phyloP scores from a whole-genome alignment of 2,113 vertebrate species.

The Bujurquina vittata region DNA sequence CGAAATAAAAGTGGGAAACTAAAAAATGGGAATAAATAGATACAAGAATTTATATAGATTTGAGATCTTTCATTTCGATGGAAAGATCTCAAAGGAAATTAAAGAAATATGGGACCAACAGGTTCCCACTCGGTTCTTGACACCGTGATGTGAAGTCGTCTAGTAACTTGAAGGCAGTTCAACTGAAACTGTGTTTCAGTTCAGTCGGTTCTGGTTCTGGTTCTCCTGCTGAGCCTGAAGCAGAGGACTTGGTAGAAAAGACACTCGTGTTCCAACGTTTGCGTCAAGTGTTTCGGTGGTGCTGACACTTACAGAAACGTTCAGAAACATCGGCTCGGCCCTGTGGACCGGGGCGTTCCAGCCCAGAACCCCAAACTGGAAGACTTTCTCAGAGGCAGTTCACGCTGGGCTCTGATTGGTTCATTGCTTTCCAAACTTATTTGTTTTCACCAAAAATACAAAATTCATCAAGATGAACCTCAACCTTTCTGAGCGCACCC shows the following conservation, averaged over 20 bases:
- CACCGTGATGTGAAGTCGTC: not conserved
- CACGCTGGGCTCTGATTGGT: conserved; percentile 52
- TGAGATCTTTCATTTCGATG: too few species aligned
- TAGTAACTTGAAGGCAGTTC: not conserved
- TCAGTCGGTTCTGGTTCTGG: not conserved
- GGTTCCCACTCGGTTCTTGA: not conserved
- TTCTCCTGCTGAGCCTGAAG: not conserved
- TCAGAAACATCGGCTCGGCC: not conserved
- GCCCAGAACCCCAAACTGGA: conserved; percentile 59
- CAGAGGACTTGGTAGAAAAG: not conserved
- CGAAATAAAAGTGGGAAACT: not conserved
- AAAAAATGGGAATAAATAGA: not conserved
- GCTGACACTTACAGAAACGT: not conserved
- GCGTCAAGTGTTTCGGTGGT: not conserved
- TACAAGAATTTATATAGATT: not conserved
- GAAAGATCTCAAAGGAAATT: too few species aligned
- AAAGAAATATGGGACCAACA: too few species aligned
- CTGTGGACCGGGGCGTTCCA: not conserved
- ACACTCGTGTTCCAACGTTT: not conserved
- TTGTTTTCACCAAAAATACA: not conserved
- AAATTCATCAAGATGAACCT: not conserved
- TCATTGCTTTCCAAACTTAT: conserved; percentile 7
- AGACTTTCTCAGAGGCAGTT: conserved; percentile 75
- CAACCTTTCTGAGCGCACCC: not conserved
- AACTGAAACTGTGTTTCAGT: not conserved